A percentile compares a stretch with the other conserved stretches of the same genome.
Conservation (phyloP, 1,140 invertebrate genomes). For the Heterodera schachtii region DNA sequence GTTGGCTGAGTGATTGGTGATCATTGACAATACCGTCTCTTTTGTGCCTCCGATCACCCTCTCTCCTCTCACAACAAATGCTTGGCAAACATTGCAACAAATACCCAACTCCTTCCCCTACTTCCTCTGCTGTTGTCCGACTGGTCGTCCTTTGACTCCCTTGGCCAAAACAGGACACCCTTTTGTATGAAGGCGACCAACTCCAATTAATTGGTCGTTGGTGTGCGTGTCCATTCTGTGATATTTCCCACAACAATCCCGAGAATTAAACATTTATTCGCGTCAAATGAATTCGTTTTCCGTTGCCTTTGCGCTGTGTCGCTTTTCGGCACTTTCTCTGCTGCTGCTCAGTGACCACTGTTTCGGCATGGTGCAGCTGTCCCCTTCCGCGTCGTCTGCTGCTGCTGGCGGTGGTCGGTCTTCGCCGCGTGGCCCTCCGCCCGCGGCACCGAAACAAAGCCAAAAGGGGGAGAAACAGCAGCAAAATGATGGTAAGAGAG, state of each 20-base stretch:
- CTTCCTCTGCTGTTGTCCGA: background rate
- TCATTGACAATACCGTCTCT: too few species aligned
- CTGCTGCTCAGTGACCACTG: background rate
- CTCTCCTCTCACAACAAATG: too few species aligned
- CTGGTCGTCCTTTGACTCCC: background rate
- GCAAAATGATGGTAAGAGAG: background rate
- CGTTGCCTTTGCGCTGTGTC: background rate
- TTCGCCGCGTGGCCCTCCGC: background rate
- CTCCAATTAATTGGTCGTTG: background rate
- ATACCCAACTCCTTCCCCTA: too few species aligned
- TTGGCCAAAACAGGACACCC: background rate
- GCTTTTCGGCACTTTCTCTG: background rate
- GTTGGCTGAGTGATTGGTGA: too few species aligned
- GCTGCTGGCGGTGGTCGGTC: too few species aligned
- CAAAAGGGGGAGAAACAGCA: background rate
- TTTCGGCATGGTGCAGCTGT: background rate
- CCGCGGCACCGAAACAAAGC: background rate
- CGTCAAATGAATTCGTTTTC: background rate
- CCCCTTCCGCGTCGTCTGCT: background rate
- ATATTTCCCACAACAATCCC: background rate
- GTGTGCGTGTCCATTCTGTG: background rate
- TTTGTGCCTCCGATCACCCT: too few species aligned
- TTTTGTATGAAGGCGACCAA: background rate
- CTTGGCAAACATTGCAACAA: too few species aligned
- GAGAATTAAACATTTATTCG: background rate